Evolutionary conservation across 1,140 invertebrate species (phyloP), one percentile per base, ranked within the genome.

Genomic region (Eupristina koningsbergeri): DNA sequence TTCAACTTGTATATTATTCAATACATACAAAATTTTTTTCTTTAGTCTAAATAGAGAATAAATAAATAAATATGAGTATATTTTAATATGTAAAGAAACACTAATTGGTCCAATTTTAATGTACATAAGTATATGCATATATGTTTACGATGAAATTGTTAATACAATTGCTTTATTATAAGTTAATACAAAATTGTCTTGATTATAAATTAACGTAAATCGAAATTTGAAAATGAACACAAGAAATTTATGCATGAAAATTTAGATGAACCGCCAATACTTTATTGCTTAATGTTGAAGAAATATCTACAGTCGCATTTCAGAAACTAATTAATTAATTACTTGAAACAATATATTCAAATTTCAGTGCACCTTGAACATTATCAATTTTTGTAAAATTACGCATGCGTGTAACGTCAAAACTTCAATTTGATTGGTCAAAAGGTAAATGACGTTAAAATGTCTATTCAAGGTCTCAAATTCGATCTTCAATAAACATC

Each of bases 221-320:
- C 6, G 6, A 45, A 7, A 45, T 45, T 13, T 75, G 9, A 77
- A 61, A 75, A 36, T 77, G 31, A 77, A 58, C 39, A 22, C 9
- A 15, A 19, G 45, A 45, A 78, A 67, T 50, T 67, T 34, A 26
- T 79, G 47, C 29, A 15, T 31, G 19, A 64, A 67, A 34, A 13
- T 47, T 7, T 50, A 7, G 41, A 26, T 34, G 50, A 80, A 47
- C 50, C 69, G 41, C 58, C 41, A 19, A 26, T 29, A 58, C 34
- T 69, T 34, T 76, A 76, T 47, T 41, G 41, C 73, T 64, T 63
- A n/a, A 82, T 76, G 11, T 45, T 45, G 73, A 34, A 69, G 3
- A 82, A 82, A 36, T 19, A 5, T 76, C 34, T 75, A 41, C 26
- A 41, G 7, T 71, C 39, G 19, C 22, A 39, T 5, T 19, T 22